A percentile compares a stretch with the other conserved stretches of the same genome.
Evolutionary conservation across 2,888 invertebrate genomes (phyloP).

Genomic region (Hemicrepidius hirtus): DNA sequence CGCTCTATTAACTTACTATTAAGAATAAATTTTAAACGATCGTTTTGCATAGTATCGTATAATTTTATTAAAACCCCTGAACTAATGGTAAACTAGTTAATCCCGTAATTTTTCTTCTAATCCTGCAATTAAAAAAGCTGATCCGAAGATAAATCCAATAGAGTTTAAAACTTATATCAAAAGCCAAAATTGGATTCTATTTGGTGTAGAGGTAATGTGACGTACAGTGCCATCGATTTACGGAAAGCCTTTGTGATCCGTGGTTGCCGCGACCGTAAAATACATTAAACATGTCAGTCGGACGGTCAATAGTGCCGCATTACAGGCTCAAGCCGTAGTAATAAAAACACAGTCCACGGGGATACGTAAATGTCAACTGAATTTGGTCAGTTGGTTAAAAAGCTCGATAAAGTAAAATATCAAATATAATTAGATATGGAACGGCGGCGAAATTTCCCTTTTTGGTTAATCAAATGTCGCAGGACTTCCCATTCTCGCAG

Average conservation of each 20-base stretch:
- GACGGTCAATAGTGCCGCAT: slow-evolving; percentile 51
- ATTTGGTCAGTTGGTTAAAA: slow-evolving; percentile 36
- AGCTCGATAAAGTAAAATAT: slow-evolving; percentile 31
- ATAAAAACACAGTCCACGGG: slow-evolving; percentile 48
- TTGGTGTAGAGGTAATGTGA: slow-evolving; percentile 47
- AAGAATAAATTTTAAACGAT: background rate
- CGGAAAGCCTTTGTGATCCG: slow-evolving; percentile 51
- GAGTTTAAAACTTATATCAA: slow-evolving; percentile 41
- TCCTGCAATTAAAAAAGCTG: slow-evolving; percentile 35
- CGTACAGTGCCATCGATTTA: slow-evolving; percentile 51
- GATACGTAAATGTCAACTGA: slow-evolving; percentile 43
- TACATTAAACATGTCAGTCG: slow-evolving; percentile 53
- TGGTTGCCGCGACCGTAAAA: slow-evolving; percentile 51
- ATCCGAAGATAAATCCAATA: slow-evolving; percentile 34
- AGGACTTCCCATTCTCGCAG: slow-evolving; percentile 2
- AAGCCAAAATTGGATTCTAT: slow-evolving; percentile 44
- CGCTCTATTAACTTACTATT: background rate
- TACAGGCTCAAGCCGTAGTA: slow-evolving; percentile 50
- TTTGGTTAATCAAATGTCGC: slow-evolving; percentile 30
- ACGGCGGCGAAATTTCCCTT: slow-evolving; percentile 11
- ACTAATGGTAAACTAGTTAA: slow-evolving; percentile 25
- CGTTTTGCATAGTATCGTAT: background rate
- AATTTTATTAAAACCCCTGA: slow-evolving; percentile 10
- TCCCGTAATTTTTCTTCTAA: slow-evolving; percentile 37
- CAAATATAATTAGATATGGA: slow-evolving; percentile 33